phyloP scores from a whole-genome alignment of 2,797 vertebrate species.

The Pangasius krempfi region DNA sequence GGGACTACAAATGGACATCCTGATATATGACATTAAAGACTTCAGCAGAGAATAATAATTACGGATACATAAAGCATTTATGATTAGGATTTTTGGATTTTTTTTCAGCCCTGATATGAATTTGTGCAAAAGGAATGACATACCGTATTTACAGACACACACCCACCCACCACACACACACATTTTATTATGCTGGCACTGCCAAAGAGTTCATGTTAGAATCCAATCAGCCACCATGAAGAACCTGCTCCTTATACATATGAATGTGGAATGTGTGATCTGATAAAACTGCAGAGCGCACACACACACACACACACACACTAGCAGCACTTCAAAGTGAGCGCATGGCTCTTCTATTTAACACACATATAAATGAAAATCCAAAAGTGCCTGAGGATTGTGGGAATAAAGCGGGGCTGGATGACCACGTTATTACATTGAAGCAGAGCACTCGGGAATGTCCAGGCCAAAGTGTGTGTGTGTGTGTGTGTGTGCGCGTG shows the following conservation, averaged over 20 bases:
- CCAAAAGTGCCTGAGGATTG: constrained; percentile 17
- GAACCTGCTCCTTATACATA: constrained; percentile 5
- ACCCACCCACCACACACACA: background rate
- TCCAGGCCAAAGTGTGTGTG: background rate
- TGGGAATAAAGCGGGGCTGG: background rate
- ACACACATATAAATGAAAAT: constrained; percentile 21
- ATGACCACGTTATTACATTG: constrained; percentile 10
- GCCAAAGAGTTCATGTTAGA: background rate
- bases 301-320: constrained; percentile 15
- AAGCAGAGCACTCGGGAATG: background rate
- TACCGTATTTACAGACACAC: too few relatives aligned
- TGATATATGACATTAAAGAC: background rate
- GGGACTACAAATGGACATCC: background rate
- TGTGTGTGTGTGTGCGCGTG: background rate
- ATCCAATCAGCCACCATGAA: background rate
- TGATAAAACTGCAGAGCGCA: constrained; percentile 3
- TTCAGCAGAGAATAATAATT: background rate
- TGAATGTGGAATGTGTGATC: background rate
- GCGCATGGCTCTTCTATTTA: constrained; percentile 10
- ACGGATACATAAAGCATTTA: background rate
- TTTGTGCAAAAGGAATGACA: background rate
- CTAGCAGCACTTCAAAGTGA: constrained; percentile 4
- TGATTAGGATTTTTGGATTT: background rate
- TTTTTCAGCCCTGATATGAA: background rate
- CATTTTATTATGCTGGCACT: background rate